Base-by-base conservation (phyloP, 2,113 vertebrate species). In the Colinus virginianus region DNA sequence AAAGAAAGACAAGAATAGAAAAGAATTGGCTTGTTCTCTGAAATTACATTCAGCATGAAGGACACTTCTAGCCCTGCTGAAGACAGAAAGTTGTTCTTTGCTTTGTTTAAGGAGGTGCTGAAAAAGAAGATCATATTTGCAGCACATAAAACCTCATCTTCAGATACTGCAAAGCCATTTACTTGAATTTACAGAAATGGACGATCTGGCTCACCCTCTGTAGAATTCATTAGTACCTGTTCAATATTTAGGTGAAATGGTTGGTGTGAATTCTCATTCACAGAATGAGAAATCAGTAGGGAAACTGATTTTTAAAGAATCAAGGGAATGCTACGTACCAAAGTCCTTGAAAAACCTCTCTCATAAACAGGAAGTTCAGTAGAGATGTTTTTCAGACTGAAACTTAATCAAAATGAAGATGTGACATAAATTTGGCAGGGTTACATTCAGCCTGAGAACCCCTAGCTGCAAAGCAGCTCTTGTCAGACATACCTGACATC, bases 1-100 rank as follows among this genome's bases (percentile, higher is more conserved):
- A 81, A 87, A 91, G 81, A 94, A 90, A 96, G 26, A n/a, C 81
- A 97, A 96, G 84, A 94, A 96, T 36, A 93, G 86, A 95, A 95
- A 94, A 94, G 89, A 96, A 95, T 78, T 81, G 62, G 55, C 70
- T 94, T 96, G 79, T 91, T 93, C 84, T 90, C 84, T 78, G 90
- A 96, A 96, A 96, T 88, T 93, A 77, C 55, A 87, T 71, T 80
- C 81, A 91, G 90, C 81, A 76, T 75, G 56, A 85, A 90, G 77
- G 51, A 91, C 23, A 93, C 81, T 87, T 97, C 83, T 79, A 55
- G 80, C 53, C 25, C 51, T 53, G 36, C 55, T 86, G 77, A 94
- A 93, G 89, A 86, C 69, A 75, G 62, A 80, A 95, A 90, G 83
- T 75, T 90, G 55, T 90, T 53, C 36, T 79, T 81, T 76, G 22